phyloP scores from a whole-genome alignment of 35 echinoderm and acorn worm species.

The Lytechinus variegatus region DNA sequence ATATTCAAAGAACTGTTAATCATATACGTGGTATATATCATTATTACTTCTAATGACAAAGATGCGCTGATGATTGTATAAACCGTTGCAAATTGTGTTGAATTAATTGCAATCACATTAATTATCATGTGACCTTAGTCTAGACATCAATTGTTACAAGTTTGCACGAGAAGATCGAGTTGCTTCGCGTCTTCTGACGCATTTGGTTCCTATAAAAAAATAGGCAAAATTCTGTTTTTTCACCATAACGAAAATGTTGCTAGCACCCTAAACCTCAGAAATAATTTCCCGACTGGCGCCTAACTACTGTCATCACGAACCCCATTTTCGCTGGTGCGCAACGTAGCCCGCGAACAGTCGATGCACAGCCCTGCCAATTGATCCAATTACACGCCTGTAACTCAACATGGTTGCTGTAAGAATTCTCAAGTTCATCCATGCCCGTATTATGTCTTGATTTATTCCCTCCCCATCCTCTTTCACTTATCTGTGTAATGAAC shows the following conservation, averaged over 20 bases:
- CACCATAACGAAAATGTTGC: background rate
- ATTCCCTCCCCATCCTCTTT: background rate
- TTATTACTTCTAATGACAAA: too few species aligned
- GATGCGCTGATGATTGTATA: too few species aligned
- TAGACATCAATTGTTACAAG: background rate
- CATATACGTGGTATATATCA: too few species aligned
- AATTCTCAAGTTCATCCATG: background rate
- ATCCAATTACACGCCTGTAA: constrained; percentile 54
- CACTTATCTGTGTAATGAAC: background rate
- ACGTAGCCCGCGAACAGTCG: background rate
- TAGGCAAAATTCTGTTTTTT: background rate
- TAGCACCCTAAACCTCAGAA: background rate
- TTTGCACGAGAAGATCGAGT: background rate
- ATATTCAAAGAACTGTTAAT: too few species aligned
- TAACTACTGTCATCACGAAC: constrained; percentile 21
- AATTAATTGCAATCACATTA: too few species aligned
- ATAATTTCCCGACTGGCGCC: constrained; percentile 16
- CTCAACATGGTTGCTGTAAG: background rate
- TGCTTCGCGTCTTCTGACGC: background rate
- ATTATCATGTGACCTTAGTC: too few species aligned
- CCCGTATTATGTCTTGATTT: background rate
- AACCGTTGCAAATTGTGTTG: too few species aligned
- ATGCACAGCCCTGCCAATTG: constrained; percentile 34
- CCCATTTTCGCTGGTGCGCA: background rate
- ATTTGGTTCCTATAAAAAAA: background rate